phyloP scores from a whole-genome alignment of 2,888 invertebrate genomes.

The Entomobrya multifasciata region DNA sequence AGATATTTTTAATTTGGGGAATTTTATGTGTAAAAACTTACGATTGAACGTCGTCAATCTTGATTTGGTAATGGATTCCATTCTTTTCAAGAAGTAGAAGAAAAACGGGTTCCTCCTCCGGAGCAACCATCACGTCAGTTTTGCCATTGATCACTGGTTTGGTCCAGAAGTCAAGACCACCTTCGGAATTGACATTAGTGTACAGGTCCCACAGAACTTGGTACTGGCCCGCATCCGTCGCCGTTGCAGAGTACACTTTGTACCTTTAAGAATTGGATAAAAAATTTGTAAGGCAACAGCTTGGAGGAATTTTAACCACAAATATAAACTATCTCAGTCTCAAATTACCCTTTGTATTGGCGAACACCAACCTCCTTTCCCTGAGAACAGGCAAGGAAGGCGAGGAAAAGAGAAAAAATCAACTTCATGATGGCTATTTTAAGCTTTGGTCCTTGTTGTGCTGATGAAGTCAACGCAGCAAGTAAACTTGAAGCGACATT shows the following conservation, averaged over 20 bases:
- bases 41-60: constrained; percentile 65
- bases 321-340: too few relatives aligned
- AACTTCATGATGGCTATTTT: constrained; percentile 36
- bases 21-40: constrained; percentile 43
- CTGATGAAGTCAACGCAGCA: constrained; percentile 28
- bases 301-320: too few relatives aligned
- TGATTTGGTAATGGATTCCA: constrained; percentile 62
- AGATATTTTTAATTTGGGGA: too few relatives aligned
- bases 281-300: too few relatives aligned
- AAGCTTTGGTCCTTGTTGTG: constrained; percentile 5
- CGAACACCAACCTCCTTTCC: constrained; percentile 45
- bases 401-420: constrained; percentile 19
- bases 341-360: constrained; percentile 30
- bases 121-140: constrained; percentile 83
- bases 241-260: constrained; percentile 81
- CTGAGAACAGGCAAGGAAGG: constrained; percentile 51
- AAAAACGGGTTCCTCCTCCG: constrained; percentile 49
- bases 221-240: constrained; percentile 82
- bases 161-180: constrained; percentile 85
- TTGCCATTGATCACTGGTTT: constrained; percentile 83
- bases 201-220: constrained; percentile 82
- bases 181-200: constrained; percentile 80
- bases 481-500: constrained; percentile 6
- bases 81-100: constrained; percentile 19
- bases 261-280: constrained; percentile 43